Conservation (phyloP, 53 echinoderm and acorn worm genomes). For the Hippasteria phrygiana region DNA sequence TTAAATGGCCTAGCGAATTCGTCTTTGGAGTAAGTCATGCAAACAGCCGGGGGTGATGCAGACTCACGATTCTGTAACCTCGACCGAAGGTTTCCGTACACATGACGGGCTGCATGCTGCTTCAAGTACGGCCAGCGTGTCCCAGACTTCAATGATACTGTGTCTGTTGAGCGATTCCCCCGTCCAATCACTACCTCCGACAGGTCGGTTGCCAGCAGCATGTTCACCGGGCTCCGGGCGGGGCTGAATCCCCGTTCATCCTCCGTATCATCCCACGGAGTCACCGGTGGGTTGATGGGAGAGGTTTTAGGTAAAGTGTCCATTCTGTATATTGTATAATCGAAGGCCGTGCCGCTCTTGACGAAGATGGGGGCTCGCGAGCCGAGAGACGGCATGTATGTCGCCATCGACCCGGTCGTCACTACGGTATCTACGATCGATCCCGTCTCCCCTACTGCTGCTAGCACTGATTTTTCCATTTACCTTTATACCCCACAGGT, state of each 20-base stretch:
- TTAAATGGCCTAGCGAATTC: not conserved
- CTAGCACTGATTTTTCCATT: constrained; percentile 33
- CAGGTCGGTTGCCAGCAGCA: constrained; percentile 49
- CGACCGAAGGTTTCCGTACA: constrained; percentile 50
- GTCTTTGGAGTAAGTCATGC: not conserved
- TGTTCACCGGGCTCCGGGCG: constrained; percentile 33
- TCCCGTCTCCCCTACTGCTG: not conserved
- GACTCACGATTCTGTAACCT: not conserved
- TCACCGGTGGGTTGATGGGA: constrained; percentile 64
- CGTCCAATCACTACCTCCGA: constrained; percentile 33
- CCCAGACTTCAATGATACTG: not conserved
- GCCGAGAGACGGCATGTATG: constrained; percentile 49
- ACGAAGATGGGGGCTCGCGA: constrained; percentile 53
- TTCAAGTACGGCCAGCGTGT: constrained; percentile 55
- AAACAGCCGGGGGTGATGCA: not conserved
- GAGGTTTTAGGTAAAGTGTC: not conserved
- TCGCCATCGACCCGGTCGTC: constrained; percentile 19
- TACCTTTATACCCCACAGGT: not conserved
- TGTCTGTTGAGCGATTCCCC: not conserved
- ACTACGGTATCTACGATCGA: too few species aligned
- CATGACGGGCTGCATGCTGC: constrained; percentile 52
- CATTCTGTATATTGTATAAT: not conserved
- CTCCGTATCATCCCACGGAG: constrained; percentile 64
- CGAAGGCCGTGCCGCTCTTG: constrained; percentile 25
- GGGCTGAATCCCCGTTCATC: constrained; percentile 25